Evolutionary conservation across 2,113 vertebrate genomes (phyloP).

Genomic region (Melanerpes aurifrons): DNA sequence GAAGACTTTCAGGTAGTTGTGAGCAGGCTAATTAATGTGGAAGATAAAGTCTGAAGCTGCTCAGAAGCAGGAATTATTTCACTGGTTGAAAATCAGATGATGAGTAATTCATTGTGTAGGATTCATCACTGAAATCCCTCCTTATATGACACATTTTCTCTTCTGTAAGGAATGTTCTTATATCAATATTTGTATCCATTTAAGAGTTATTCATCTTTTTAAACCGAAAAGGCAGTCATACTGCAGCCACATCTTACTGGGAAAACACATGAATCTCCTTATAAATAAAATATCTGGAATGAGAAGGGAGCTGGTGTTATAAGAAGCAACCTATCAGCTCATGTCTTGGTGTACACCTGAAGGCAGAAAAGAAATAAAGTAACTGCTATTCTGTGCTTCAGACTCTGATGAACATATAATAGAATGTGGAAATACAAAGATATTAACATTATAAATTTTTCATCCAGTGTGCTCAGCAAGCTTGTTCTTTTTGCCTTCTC

Average conservation of each 20-base stretch:
- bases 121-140: neutral
- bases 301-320: constrained; percentile 5
- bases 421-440: constrained; percentile 56
- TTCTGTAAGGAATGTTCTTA: neutral
- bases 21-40: neutral
- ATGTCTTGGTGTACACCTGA: constrained; percentile 7
- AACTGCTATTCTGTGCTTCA: neutral
- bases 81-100: neutral
- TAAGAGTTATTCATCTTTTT: constrained; percentile 3
- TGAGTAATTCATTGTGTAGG: neutral
- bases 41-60: neutral
- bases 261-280: neutral
- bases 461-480: neutral
- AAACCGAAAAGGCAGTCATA: constrained; percentile 15
- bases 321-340: constrained; percentile 31
- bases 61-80: neutral
- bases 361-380: constrained; percentile 35
- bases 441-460: constrained; percentile 66
- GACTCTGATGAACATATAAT: constrained; percentile 21
- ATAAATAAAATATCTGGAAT: constrained; percentile 63
- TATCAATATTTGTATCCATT: constrained; percentile 20
- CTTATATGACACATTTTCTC: neutral
- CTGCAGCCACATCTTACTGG: neutral
- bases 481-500: constrained; percentile 16
- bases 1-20: neutral